phyloP scores from a whole-genome alignment of 2,113 vertebrate species.

The Atractosteus spatula region DNA sequence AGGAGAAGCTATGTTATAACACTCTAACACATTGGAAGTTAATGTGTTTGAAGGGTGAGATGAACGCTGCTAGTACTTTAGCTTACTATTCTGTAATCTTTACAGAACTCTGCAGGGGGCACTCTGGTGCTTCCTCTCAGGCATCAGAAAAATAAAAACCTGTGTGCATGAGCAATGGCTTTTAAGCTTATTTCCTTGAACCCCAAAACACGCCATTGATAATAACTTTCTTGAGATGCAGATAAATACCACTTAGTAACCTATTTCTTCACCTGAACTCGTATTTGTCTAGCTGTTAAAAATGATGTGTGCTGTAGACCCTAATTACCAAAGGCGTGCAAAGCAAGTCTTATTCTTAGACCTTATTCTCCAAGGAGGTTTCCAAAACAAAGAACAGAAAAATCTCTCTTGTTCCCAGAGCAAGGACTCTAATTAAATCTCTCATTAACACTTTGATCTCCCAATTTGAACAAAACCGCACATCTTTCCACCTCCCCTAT shows the following conservation, averaged over 20 bases:
- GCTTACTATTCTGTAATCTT: not conserved
- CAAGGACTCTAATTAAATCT: not conserved
- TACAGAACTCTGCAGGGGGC: constrained; percentile 23
- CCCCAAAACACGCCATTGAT: constrained; percentile 17
- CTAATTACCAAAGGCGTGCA: not conserved
- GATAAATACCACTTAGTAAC: constrained; percentile 15
- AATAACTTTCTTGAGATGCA: constrained; percentile 18
- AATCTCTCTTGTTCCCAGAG: not conserved
- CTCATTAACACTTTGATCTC: constrained; percentile 2
- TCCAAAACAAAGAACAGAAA: constrained; percentile 5
- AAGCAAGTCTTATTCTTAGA: not conserved
- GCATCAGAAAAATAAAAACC: constrained; percentile 14
- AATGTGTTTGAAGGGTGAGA: too few relatives aligned
- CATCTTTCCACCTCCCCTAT: not conserved
- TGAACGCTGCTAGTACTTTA: too few relatives aligned
- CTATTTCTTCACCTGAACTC: constrained; percentile 10
- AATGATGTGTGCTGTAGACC: not conserved
- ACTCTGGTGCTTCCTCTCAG: constrained; percentile 19
- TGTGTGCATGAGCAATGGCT: constrained; percentile 16
- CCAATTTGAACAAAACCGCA: not conserved
- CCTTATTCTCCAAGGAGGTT: not conserved
- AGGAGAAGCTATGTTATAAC: too few relatives aligned
- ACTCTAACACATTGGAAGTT: too few relatives aligned
- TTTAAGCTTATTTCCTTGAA: constrained; percentile 16
- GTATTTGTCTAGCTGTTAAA: constrained; percentile 6